phyloP scores from a whole-genome alignment of 2,888 invertebrate genomes.

The Lithophane ornitopus region DNA sequence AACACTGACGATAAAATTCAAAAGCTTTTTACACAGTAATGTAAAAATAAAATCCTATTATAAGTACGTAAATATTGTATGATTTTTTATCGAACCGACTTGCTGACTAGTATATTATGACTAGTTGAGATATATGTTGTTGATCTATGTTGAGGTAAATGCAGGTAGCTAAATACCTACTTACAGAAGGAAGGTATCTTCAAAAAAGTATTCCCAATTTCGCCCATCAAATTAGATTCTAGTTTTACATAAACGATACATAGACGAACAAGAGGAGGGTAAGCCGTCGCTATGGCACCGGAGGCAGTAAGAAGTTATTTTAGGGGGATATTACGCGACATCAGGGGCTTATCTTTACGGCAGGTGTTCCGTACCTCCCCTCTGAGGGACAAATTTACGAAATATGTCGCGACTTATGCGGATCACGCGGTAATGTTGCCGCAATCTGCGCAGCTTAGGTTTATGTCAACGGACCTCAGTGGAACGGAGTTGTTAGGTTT shows the following conservation, averaged over 20 bases:
- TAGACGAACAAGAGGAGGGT: constrained; percentile 74
- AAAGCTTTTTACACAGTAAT: no score
- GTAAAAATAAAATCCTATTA: no score
- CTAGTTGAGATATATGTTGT: no score
- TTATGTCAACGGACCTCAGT: constrained; percentile 56
- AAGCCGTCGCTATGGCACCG: constrained; percentile 86
- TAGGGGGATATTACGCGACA: constrained; percentile 89
- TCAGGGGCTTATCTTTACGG: constrained; percentile 90
- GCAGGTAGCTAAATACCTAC: neutral
- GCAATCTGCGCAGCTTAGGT: constrained; percentile 67
- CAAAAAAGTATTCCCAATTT: constrained; percentile 23
- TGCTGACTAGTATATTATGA: no score
- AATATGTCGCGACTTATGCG: constrained; percentile 88
- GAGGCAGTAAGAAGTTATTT: constrained; percentile 90
- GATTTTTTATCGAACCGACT: no score
- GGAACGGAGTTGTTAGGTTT: constrained; percentile 47
- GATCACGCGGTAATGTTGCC: constrained; percentile 80
- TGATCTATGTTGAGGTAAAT: no score
- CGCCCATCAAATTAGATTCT: constrained; percentile 61
- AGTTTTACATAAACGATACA: constrained; percentile 75
- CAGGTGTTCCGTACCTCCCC: constrained; percentile 87
- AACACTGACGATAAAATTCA: no score
- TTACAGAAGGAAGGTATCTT: neutral
- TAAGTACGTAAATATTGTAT: no score
- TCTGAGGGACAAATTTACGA: constrained; percentile 86